phyloP scores from a whole-genome alignment of 2,113 vertebrate species.

The Nipponia nippon region DNA sequence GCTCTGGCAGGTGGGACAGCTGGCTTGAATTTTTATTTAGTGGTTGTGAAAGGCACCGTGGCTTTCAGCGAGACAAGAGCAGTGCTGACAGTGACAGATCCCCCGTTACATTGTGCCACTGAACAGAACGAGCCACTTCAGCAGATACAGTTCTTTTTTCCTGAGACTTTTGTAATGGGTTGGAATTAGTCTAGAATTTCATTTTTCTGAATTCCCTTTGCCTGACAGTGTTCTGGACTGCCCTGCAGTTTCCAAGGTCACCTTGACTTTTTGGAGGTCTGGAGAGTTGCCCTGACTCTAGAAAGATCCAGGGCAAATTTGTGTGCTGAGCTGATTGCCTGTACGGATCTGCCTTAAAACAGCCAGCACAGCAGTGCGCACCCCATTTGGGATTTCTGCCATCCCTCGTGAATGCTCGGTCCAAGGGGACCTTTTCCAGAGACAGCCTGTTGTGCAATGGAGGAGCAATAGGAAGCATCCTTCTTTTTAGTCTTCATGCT shows the following conservation, averaged over 20 bases:
- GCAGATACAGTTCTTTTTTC: background rate
- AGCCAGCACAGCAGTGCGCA: background rate
- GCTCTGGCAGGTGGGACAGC: background rate
- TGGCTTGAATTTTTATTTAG: background rate
- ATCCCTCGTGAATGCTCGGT: background rate
- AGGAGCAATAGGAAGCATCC: background rate
- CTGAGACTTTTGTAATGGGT: background rate
- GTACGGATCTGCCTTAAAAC: background rate
- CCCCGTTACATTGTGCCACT: slow-evolving; percentile 15
- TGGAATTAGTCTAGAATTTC: background rate
- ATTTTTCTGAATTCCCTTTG: background rate
- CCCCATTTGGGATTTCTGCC: background rate
- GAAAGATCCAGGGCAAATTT: background rate
- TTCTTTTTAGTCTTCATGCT: background rate
- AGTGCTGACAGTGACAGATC: slow-evolving; percentile 48
- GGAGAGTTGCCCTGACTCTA: background rate
- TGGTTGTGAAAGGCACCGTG: slow-evolving; percentile 18
- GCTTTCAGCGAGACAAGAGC: slow-evolving; percentile 36
- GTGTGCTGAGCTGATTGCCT: background rate
- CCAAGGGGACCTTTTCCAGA: background rate
- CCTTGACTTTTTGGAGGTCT: background rate
- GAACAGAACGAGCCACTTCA: slow-evolving; percentile 8
- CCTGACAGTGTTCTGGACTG: background rate
- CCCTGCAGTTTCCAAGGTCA: background rate
- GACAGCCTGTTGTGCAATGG: background rate